Percentiles rank a stretch among this genome's conserved stretches.
phyloP scores from a whole-genome alignment of 2,888 invertebrate species.

The Yponomeuta plumbellus region DNA sequence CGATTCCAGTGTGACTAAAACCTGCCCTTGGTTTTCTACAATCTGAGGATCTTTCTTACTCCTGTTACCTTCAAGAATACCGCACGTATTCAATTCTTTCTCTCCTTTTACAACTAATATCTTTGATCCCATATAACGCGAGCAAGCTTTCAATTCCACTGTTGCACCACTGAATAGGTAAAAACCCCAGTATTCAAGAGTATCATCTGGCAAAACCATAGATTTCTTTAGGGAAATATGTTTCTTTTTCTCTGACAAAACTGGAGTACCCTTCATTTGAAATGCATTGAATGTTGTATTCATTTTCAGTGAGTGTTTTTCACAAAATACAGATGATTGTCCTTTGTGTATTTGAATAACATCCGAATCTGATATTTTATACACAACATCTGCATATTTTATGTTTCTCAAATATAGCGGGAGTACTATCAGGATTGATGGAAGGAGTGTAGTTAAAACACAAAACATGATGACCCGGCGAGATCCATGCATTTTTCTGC shows the following conservation, averaged over 20 bases:
- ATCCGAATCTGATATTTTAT: constrained; percentile 89
- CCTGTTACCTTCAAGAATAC: constrained; percentile 82
- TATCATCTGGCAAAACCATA: constrained; percentile 89
- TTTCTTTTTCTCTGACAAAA: constrained; percentile 81
- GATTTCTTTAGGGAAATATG: constrained; percentile 88
- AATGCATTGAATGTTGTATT: constrained; percentile 83
- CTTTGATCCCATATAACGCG: constrained; percentile 85
- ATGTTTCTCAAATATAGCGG: constrained; percentile 87
- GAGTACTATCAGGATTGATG: constrained; percentile 83
- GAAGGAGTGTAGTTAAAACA: constrained; percentile 83
- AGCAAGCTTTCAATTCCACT: constrained; percentile 87
- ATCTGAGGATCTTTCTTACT: constrained; percentile 79
- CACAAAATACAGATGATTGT: constrained; percentile 88
- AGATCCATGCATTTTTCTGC: constrained; percentile 86
- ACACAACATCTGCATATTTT: constrained; percentile 85
- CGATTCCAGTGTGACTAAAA: constrained; percentile 62
- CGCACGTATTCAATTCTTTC: constrained; percentile 85
- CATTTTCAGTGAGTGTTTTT: constrained; percentile 86
- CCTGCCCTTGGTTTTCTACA: constrained; percentile 76
- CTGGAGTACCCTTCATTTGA: constrained; percentile 82
- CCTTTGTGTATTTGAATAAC: constrained; percentile 89
- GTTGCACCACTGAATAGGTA: constrained; percentile 86
- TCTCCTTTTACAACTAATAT: constrained; percentile 89
- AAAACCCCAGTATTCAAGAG: constrained; percentile 93
- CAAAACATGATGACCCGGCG: constrained; percentile 87